These are phyloP conservation scores for Montipora foliosa DNA, from an alignment of 64 coral and sea anemone species.

Conservation along the genomic window DNA sequence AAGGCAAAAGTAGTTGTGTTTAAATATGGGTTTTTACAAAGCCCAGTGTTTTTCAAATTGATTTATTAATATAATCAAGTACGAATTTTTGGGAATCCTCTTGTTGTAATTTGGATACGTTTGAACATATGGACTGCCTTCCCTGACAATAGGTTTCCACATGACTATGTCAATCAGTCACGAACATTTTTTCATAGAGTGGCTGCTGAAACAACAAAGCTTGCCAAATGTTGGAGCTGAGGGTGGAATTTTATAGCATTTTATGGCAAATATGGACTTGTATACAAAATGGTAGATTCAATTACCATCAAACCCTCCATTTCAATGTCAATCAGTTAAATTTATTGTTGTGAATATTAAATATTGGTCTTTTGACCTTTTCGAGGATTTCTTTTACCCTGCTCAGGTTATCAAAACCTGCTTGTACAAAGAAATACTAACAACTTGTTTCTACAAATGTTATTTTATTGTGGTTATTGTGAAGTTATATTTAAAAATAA, in stretches of 20 bases:
- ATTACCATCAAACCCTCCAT: background rate
- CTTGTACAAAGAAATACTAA: constrained; percentile 1
- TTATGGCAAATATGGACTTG: background rate
- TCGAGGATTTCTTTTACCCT: background rate
- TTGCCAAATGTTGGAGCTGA: no score
- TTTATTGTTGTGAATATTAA: background rate
- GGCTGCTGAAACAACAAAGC: no score
- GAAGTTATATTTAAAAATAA: background rate
- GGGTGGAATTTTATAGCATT: background rate
- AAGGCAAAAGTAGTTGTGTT: no score
- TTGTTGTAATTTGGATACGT: no score
- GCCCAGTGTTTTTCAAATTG: no score
- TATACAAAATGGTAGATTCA: background rate
- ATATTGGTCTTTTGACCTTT: background rate
- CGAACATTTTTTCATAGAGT: no score
- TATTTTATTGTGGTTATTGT: constrained; percentile 4
- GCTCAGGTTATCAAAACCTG: background rate
- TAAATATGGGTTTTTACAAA: no score
- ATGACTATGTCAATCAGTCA: no score
- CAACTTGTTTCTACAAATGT: background rate
- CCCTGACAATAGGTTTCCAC: no score
- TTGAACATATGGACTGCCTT: no score
- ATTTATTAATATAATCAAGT: no score
- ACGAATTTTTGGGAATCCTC: no score
- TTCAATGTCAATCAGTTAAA: background rate